These are phyloP conservation scores for Tenthredo livida DNA, from an alignment of 2,888 invertebrate species.

Conservation along the genomic window DNA sequence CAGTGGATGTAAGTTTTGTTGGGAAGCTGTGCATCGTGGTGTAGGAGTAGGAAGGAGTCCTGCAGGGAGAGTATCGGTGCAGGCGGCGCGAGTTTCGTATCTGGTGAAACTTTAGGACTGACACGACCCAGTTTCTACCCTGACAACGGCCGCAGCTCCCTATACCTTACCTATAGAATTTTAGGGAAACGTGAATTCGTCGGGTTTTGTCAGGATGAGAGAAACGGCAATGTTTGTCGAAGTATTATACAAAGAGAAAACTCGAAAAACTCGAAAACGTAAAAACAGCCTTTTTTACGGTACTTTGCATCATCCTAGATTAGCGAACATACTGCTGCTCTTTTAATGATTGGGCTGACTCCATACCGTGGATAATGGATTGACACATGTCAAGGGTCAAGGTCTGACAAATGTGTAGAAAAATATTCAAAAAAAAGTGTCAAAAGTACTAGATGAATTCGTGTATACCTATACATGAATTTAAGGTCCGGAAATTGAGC, in stretches of 20 bases:
- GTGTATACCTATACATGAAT: background rate
- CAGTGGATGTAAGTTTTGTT: constrained; percentile 31
- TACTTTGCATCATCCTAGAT: background rate
- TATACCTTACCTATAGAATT: background rate
- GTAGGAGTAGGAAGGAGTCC: background rate
- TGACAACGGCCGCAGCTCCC: constrained; percentile 5
- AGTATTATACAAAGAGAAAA: background rate
- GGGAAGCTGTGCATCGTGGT: constrained; percentile 13
- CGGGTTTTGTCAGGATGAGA: background rate
- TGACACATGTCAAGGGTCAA: too few relatives aligned
- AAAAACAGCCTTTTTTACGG: background rate
- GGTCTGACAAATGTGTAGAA: too few relatives aligned
- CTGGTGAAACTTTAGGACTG: constrained; percentile 48
- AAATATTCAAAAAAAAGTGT: background rate
- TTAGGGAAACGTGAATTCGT: constrained; percentile 1
- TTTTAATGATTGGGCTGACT: too few relatives aligned
- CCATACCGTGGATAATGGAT: too few relatives aligned
- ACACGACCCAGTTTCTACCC: constrained; percentile 47
- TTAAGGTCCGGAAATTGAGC: background rate
- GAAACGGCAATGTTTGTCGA: background rate
- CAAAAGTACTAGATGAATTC: background rate
- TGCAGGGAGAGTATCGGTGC: background rate
- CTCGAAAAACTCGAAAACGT: background rate
- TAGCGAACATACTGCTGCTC: too few relatives aligned
- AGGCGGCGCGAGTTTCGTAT: constrained; percentile 30